Evolutionary conservation across 2,888 invertebrate species (phyloP).

Genomic region (Athrips mouffetella): DNA sequence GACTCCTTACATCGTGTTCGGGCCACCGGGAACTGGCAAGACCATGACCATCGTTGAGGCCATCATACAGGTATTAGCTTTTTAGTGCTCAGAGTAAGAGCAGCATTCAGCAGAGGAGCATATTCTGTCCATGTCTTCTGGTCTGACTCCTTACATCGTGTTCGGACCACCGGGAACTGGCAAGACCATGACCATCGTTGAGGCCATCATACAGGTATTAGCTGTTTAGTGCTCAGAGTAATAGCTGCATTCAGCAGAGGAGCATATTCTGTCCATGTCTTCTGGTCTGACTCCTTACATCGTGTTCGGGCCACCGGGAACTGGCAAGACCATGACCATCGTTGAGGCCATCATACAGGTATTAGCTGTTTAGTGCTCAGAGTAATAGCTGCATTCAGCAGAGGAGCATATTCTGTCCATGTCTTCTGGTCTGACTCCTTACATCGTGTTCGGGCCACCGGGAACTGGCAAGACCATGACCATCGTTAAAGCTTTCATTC

Average conservation of each 20-base stretch:
- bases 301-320: slow-evolving; percentile 90
- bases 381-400: slow-evolving; percentile 46
- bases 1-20: slow-evolving; percentile 86
- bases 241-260: slow-evolving; percentile 66
- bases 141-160: slow-evolving; percentile 84
- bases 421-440: slow-evolving; percentile 81
- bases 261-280: slow-evolving; percentile 75
- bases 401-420: slow-evolving; percentile 78
- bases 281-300: slow-evolving; percentile 83
- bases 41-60: slow-evolving; percentile 65
- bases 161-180: slow-evolving; percentile 91
- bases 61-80: slow-evolving; percentile 50
- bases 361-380: no score
- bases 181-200: slow-evolving; percentile 74
- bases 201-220: slow-evolving; percentile 52
- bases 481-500: slow-evolving; percentile 51
- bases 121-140: slow-evolving; percentile 72
- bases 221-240: no score
- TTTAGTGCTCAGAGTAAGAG: no score
- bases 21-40: slow-evolving; percentile 89
- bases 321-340: slow-evolving; percentile 79
- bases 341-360: slow-evolving; percentile 55
- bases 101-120: slow-evolving; percentile 74
- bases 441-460: slow-evolving; percentile 89
- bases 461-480: slow-evolving; percentile 84